Evolutionary conservation across 2,888 invertebrate genomes (phyloP).

Genomic region (Callosobruchus maculatus): DNA sequence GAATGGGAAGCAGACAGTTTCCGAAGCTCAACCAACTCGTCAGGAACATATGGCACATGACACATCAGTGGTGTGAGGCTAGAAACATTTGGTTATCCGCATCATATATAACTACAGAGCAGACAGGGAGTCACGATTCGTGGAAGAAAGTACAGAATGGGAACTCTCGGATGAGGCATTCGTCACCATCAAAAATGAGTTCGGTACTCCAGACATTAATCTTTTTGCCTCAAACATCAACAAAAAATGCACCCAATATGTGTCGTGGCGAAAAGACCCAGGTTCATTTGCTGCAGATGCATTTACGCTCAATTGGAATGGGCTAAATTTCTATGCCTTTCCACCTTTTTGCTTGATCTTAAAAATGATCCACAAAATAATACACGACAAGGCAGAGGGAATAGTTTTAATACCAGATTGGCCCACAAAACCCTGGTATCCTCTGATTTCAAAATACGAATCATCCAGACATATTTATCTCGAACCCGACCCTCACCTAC

Average conservation of each 20-base stretch:
- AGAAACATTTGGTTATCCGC: constrained; percentile 17
- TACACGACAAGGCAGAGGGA: constrained; percentile 4
- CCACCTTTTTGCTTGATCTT: constrained; percentile 16
- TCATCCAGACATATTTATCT: not conserved
- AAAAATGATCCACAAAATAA: constrained; percentile 6
- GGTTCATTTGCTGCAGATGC: constrained; percentile 15
- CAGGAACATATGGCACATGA: constrained; percentile 17
- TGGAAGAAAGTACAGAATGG: constrained; percentile 16
- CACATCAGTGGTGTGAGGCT: constrained; percentile 17
- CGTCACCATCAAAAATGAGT: constrained; percentile 3
- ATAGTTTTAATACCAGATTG: constrained; percentile 4
- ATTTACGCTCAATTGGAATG: constrained; percentile 16
- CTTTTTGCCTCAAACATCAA: constrained; percentile 17
- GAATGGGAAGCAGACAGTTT: constrained; percentile 16
- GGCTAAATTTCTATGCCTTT: constrained; percentile 19
- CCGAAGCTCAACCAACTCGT: constrained; percentile 6
- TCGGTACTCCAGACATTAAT: constrained; percentile 14
- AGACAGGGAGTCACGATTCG: constrained; percentile 11
- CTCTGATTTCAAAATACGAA: not conserved
- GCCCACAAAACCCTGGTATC: constrained; percentile 8
- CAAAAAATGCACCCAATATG: constrained; percentile 15
- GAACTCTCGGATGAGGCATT: constrained; percentile 7
- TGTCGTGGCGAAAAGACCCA: constrained; percentile 18
- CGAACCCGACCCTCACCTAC: constrained; percentile 1
- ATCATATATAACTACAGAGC: constrained; percentile 16